Evolutionary conservation across 1,140 invertebrate genomes (phyloP).

Genomic region (Ceratina calcarata): DNA sequence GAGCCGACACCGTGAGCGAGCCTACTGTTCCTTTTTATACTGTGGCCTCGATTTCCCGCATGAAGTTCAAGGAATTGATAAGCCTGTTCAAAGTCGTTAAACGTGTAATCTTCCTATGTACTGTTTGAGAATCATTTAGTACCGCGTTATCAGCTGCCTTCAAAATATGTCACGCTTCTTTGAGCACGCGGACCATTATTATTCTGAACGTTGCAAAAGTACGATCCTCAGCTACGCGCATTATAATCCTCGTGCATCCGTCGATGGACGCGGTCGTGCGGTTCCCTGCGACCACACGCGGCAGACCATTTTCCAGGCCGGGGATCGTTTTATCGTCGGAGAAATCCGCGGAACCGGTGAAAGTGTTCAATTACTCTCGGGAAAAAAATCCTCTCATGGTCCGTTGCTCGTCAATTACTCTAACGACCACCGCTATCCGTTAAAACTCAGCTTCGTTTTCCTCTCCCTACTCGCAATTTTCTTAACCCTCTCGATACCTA

Average conservation of each 20-base stretch:
- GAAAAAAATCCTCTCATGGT: conserved; percentile 32
- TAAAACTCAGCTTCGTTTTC: conserved; percentile 35
- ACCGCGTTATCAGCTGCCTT: conserved; percentile 3
- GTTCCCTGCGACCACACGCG: neutral
- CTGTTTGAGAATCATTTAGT: neutral
- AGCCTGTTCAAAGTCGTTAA: conserved; percentile 11
- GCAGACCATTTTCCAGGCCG: conserved; percentile 14
- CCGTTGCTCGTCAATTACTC: conserved; percentile 48
- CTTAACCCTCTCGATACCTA: conserved; percentile 1
- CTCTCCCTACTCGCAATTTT: conserved; percentile 3
- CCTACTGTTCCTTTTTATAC: too few relatives aligned
- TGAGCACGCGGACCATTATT: neutral
- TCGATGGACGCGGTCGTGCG: neutral
- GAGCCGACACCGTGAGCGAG: too few relatives aligned
- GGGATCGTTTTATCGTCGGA: conserved; percentile 12
- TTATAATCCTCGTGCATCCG: neutral
- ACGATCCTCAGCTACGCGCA: too few relatives aligned
- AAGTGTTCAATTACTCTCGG: conserved; percentile 40
- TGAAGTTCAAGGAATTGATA: conserved; percentile 31
- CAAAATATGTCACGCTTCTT: neutral
- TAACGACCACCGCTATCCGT: conserved; percentile 25
- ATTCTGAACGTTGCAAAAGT: neutral
- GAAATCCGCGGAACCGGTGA: conserved; percentile 40
- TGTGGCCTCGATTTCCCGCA: neutral
- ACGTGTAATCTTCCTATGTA: neutral